These are phyloP conservation scores for Lepus timidus DNA, from an alignment of 2,113 vertebrate genomes.

Conservation along the genomic window DNA sequence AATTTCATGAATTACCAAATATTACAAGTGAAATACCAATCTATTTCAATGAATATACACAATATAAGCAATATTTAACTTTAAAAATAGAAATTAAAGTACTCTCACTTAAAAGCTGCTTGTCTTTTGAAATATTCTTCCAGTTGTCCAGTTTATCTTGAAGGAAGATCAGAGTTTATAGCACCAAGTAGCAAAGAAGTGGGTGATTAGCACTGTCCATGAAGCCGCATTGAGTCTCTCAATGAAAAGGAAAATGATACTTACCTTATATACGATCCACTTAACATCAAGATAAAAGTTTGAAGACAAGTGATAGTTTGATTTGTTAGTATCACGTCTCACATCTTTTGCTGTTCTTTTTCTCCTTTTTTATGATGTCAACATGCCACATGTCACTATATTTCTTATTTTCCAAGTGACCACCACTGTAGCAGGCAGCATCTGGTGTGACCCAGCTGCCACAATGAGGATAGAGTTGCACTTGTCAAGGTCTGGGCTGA, in stretches of 20 bases:
- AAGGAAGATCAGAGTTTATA: neutral
- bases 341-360: neutral
- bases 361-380: neutral
- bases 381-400: neutral
- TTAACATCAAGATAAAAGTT: neutral
- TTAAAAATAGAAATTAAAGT: neutral
- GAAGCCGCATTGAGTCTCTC: neutral
- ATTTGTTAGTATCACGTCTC: neutral
- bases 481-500: neutral
- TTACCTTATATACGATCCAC: neutral
- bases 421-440: neutral
- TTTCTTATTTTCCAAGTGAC: neutral
- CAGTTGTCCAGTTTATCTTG: neutral
- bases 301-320: neutral
- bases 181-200: neutral
- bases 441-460: neutral
- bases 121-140: neutral
- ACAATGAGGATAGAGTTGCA: neutral
- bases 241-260: neutral
- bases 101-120: constrained; percentile 17
- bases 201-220: neutral
- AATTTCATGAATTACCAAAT: neutral
- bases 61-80: neutral
- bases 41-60: neutral
- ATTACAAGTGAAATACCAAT: neutral